Evolutionary conservation across 2,797 vertebrate species (phyloP).

Genomic region (Allobates femoralis): DNA sequence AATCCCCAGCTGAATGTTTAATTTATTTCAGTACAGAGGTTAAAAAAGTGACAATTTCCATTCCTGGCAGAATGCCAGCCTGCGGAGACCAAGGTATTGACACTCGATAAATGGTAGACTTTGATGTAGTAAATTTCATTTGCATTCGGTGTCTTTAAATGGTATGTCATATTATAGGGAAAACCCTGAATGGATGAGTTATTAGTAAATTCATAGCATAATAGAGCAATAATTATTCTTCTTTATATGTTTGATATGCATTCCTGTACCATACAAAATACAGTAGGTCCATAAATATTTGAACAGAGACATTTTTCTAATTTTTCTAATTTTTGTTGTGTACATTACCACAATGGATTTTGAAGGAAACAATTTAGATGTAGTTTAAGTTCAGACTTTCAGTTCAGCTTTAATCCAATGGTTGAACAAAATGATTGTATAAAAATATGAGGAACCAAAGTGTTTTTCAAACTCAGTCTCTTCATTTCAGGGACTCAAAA

Average conservation of each 20-base stretch:
- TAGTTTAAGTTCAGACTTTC: too few species aligned
- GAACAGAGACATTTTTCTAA: too few species aligned
- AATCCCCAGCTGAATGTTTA: constrained; percentile 39
- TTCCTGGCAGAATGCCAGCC: neutral
- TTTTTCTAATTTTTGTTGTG: too few species aligned
- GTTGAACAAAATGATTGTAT: too few species aligned
- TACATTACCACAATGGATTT: too few species aligned
- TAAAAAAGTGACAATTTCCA: constrained; percentile 16
- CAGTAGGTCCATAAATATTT: too few species aligned
- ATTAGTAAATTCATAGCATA: too few species aligned
- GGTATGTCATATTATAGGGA: neutral
- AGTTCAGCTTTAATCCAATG: too few species aligned
- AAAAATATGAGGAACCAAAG: too few species aligned
- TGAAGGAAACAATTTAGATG: too few species aligned
- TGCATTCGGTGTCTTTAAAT: neutral
- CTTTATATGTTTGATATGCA: neutral
- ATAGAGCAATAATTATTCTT: neutral
- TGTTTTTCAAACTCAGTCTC: too few species aligned
- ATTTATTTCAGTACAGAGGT: constrained; percentile 34
- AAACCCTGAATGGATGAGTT: neutral
- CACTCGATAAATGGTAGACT: neutral
- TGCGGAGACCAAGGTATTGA: neutral
- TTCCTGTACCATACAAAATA: neutral
- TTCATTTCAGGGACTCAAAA: too few species aligned
- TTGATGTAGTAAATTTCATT: constrained; percentile 4